Percentiles rank a stretch among this genome's conserved stretches.
phyloP scores from a whole-genome alignment of 2,888 invertebrate species.

The Thysanoteuthis rhombus region DNA sequence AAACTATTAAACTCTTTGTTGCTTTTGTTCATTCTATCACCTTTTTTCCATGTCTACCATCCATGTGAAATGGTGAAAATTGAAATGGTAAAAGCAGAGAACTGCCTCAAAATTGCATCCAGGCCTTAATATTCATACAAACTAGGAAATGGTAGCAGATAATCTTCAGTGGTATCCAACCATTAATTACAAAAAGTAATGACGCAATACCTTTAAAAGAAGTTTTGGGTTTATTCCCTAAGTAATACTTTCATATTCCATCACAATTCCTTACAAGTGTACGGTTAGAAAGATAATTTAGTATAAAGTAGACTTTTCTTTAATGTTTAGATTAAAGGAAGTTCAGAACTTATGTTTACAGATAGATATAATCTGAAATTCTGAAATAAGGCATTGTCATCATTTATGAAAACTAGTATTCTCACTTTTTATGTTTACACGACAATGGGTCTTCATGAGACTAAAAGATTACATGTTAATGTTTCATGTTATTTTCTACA shows the following conservation, averaged over 20 bases:
- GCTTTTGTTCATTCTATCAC: too few species aligned
- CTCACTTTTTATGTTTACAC: background rate
- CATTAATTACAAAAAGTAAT: too few species aligned
- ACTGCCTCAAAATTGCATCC: too few species aligned
- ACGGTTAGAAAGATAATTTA: background rate
- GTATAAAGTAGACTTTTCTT: background rate
- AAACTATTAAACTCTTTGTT: too few species aligned
- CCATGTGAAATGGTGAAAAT: too few species aligned
- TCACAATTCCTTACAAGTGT: background rate
- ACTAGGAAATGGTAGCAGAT: too few species aligned
- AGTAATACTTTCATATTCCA: background rate
- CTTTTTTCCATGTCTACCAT: too few species aligned
- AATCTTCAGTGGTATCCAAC: too few species aligned
- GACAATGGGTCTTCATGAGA: background rate
- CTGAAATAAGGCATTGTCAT: background rate
- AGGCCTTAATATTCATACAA: too few species aligned
- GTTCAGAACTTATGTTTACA: background rate
- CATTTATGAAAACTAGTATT: background rate
- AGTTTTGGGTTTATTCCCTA: too few species aligned
- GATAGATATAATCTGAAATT: background rate
- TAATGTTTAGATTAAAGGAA: background rate
- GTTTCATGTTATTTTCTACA: background rate
- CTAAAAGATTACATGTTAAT: background rate
- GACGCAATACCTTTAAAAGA: too few species aligned
- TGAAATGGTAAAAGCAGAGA: too few species aligned